Evolutionary conservation across 2,888 invertebrate species (phyloP).

Genomic region (Rugalucina vietnamica): DNA sequence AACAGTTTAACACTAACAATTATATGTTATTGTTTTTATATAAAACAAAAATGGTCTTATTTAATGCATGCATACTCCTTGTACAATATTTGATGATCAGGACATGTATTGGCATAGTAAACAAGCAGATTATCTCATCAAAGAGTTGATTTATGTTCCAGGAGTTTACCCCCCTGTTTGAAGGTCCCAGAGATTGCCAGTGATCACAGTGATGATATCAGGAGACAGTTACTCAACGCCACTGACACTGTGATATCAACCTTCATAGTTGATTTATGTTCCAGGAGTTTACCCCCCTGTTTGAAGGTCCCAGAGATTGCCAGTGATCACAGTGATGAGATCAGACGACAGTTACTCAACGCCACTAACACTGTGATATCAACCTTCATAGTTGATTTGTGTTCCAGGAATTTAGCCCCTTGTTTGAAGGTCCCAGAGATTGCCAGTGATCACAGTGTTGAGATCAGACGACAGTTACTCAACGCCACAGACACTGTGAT

Average conservation of each 20-base stretch:
- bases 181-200: slow-evolving; percentile 53
- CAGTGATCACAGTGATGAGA: slow-evolving; percentile 64
- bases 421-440: slow-evolving; percentile 59
- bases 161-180: slow-evolving; percentile 69
- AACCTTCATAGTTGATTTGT: slow-evolving; percentile 60
- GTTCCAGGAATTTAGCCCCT: slow-evolving; percentile 66
- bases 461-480: slow-evolving; percentile 70
- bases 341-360: slow-evolving; percentile 69
- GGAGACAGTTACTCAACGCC: slow-evolving; percentile 70
- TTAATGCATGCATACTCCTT: too few species aligned
- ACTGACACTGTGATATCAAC: slow-evolving; percentile 68
- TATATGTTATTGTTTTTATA: too few species aligned
- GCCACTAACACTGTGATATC: slow-evolving; percentile 70
- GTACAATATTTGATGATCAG: too few species aligned
- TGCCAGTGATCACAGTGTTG: slow-evolving; percentile 59
- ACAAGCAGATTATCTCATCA: too few species aligned
- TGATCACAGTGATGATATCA: slow-evolving; percentile 67
- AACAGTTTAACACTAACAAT: too few species aligned
- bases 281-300: slow-evolving; percentile 68
- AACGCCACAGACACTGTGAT: slow-evolving; percentile 73
- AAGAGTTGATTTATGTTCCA: slow-evolving; percentile 40
- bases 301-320: slow-evolving; percentile 59
- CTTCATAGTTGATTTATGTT: slow-evolving; percentile 59
- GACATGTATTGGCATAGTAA: too few species aligned
- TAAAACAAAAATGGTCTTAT: too few species aligned